Percentiles rank a stretch among this genome's conserved stretches.
These are phyloP conservation scores for Synanthedon myopaeformis DNA, from an alignment of 2,888 invertebrate genomes.

Conservation along the genomic window DNA sequence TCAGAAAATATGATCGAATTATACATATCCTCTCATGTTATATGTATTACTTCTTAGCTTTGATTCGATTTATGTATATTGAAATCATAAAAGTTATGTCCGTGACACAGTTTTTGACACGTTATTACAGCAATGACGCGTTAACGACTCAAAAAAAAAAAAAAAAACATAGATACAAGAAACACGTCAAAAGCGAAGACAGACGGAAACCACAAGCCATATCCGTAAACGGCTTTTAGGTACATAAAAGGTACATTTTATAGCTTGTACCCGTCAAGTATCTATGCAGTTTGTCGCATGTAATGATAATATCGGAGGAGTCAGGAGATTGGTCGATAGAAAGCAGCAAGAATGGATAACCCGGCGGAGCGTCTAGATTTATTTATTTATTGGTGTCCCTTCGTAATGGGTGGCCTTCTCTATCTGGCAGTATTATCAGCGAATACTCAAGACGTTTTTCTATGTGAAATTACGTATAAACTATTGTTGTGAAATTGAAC, in stretches of 20 bases:
- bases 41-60: no score
- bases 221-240: background rate
- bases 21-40: no score
- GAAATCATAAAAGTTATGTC: no score
- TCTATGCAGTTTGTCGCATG: slow-evolving; percentile 29
- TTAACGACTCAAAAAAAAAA: background rate
- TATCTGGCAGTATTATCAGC: slow-evolving; percentile 10
- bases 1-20: no score
- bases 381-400: slow-evolving; percentile 34
- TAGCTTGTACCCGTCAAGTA: slow-evolving; percentile 20
- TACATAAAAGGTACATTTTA: slow-evolving; percentile 6
- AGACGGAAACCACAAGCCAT: background rate
- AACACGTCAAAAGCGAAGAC: background rate
- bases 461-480: slow-evolving; percentile 3
- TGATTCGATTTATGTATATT: no score
- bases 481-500: background rate
- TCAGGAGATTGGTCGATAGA: slow-evolving; percentile 28
- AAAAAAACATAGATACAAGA: background rate
- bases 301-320: slow-evolving; percentile 17
- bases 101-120: background rate
- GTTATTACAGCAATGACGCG: background rate
- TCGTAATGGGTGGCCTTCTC: slow-evolving; percentile 34
- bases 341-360: slow-evolving; percentile 32
- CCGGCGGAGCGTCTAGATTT: slow-evolving; percentile 14
- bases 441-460: background rate